Conservation (phyloP, 2,888 invertebrate species). For the Stenoptilia bipunctidactyla region DNA sequence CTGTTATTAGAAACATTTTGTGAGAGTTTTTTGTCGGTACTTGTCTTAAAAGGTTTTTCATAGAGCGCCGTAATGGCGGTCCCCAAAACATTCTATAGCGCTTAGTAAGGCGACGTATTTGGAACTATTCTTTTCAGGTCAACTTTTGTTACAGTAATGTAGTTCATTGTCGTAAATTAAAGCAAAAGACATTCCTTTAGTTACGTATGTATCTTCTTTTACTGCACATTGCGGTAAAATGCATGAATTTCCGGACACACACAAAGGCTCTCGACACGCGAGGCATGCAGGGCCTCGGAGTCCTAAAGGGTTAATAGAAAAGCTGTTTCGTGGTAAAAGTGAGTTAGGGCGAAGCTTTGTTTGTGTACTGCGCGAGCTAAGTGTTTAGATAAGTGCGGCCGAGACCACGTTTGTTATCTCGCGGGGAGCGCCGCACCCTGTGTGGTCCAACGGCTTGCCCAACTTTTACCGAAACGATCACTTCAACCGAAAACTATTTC, state of each 20-base stretch:
- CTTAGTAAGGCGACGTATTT: conserved; percentile 8
- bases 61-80: conserved; percentile 9
- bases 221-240: conserved; percentile 51
- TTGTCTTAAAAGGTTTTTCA: conserved; percentile 53
- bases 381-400: conserved; percentile 69
- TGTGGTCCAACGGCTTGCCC: conserved; percentile 59
- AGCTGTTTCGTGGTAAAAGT: conserved; percentile 61
- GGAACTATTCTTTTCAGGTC: conserved; percentile 6
- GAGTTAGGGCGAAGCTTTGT: conserved; percentile 61
- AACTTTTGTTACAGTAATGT: neutral
- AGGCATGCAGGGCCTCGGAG: conserved; percentile 48
- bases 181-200: conserved; percentile 39
- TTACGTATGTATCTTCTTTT: conserved; percentile 43
- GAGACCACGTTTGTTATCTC: conserved; percentile 65
- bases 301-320: conserved; percentile 58
- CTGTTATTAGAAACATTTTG: conserved; percentile 63
- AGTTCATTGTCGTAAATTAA: conserved; percentile 29
- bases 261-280: conserved; percentile 57
- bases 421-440: conserved; percentile 57
- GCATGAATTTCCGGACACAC: conserved; percentile 54
- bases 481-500: conserved; percentile 21
- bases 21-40: conserved; percentile 40
- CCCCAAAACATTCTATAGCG: conserved; percentile 8
- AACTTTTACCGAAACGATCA: conserved; percentile 47
- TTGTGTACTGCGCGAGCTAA: conserved; percentile 62